Percentiles rank a stretch among this genome's conserved stretches.
These are phyloP conservation scores for Babylonia areolata DNA, from an alignment of 1,140 invertebrate species.

Conservation along the genomic window DNA sequence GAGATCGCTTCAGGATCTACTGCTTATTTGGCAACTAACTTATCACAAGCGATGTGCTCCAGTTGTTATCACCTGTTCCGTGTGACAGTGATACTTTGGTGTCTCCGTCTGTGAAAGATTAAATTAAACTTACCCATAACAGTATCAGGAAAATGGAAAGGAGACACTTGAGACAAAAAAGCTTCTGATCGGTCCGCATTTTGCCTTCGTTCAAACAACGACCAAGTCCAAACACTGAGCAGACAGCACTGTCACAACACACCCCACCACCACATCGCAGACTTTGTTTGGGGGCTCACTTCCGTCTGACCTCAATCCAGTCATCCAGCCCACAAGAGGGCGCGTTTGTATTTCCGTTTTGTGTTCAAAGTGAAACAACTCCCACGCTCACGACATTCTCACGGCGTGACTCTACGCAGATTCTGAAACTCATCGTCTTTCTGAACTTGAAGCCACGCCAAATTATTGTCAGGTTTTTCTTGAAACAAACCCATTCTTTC, in stretches of 20 bases:
- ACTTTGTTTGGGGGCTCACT: slow-evolving; percentile 45
- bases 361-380: background rate
- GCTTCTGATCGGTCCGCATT: slow-evolving; percentile 55
- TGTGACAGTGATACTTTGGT: no score
- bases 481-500: no score
- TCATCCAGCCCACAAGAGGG: slow-evolving; percentile 32
- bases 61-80: no score
- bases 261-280: background rate
- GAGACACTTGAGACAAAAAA: slow-evolving; percentile 46
- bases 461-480: no score
- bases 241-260: background rate
- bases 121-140: slow-evolving; percentile 47
- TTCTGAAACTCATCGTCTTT: no score
- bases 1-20: no score
- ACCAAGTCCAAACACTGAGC: slow-evolving; percentile 16
- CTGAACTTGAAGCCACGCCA: no score
- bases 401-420: no score
- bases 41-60: no score
- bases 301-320: slow-evolving; percentile 45
- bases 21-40: no score
- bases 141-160: slow-evolving; percentile 44
- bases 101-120: no score
- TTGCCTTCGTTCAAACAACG: slow-evolving; percentile 21
- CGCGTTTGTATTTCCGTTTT: slow-evolving; percentile 32
- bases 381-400: no score